These are phyloP conservation scores for Epinotia brunnichana DNA, from an alignment of 2,888 invertebrate species.

Conservation along the genomic window DNA sequence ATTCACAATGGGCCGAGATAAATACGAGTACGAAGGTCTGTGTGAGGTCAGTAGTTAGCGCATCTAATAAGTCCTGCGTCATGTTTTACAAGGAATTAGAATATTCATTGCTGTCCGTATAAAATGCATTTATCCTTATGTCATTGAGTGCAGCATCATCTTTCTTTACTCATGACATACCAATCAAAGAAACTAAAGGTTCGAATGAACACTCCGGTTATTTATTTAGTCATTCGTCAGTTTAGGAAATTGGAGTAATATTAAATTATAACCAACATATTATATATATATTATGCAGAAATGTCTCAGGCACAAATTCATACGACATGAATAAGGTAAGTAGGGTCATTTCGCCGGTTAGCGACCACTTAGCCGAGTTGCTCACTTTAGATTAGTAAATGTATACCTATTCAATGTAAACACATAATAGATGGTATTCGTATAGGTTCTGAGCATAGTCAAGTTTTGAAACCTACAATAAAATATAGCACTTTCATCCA, in stretches of 20 bases:
- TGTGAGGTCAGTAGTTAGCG: constrained; percentile 39
- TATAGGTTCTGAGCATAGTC: too few relatives aligned
- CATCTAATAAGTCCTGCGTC: constrained; percentile 42
- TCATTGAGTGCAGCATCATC: background rate
- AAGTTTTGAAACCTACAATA: too few relatives aligned
- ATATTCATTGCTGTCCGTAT: constrained; percentile 16
- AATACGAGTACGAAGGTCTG: constrained; percentile 32
- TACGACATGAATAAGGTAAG: background rate
- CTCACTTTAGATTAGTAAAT: too few relatives aligned
- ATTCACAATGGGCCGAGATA: constrained; percentile 34
- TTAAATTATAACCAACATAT: background rate
- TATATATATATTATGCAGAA: background rate
- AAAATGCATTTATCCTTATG: constrained; percentile 12
- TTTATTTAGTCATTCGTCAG: too few relatives aligned
- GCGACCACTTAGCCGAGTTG: too few relatives aligned
- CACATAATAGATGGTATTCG: too few relatives aligned
- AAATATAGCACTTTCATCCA: too few relatives aligned
- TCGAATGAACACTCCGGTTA: background rate
- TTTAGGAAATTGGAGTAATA: too few relatives aligned
- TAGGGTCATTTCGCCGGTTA: too few relatives aligned
- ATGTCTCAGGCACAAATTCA: background rate
- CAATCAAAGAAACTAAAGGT: background rate
- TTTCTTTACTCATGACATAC: constrained; percentile 9
- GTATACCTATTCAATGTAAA: too few relatives aligned
- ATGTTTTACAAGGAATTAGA: constrained; percentile 35